Evolutionary conservation across 1,140 invertebrate genomes (phyloP).

Genomic region (Pseudomyrmex cubaensis): DNA sequence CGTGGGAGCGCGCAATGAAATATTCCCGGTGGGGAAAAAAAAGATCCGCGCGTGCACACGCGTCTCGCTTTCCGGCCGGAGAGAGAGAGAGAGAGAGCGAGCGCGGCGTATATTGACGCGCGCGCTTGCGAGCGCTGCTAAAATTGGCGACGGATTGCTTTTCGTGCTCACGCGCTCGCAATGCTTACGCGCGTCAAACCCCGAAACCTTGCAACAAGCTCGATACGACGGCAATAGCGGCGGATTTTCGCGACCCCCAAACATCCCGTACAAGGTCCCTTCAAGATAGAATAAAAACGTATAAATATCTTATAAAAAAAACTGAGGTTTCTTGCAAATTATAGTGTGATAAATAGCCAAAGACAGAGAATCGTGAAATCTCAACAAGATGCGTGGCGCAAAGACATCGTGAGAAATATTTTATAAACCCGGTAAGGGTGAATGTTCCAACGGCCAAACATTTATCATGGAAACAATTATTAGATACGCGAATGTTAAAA

Average conservation of each 20-base stretch:
- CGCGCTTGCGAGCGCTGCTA: constrained; percentile 28
- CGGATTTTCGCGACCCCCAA: background rate
- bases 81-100: background rate
- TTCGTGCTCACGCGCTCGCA: constrained; percentile 33
- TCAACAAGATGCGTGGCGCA: too few species aligned
- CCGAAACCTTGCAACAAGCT: constrained; percentile 37
- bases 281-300: background rate
- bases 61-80: constrained; percentile 44
- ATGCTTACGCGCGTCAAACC: constrained; percentile 46
- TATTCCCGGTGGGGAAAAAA: constrained; percentile 31
- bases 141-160: constrained; percentile 61
- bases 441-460: too few species aligned
- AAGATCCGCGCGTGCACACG: constrained; percentile 2
- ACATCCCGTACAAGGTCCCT: background rate
- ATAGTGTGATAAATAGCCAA: too few species aligned
- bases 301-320: too few species aligned
- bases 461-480: too few species aligned
- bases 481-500: too few species aligned
- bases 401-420: too few species aligned
- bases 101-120: constrained; percentile 40
- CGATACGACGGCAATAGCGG: too few species aligned
- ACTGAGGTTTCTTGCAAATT: too few species aligned
- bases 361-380: too few species aligned
- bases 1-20: constrained; percentile 60
- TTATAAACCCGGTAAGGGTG: too few species aligned